Conservation (phyloP, 1,140 invertebrate genomes). For the Mercenaria mercenaria region DNA sequence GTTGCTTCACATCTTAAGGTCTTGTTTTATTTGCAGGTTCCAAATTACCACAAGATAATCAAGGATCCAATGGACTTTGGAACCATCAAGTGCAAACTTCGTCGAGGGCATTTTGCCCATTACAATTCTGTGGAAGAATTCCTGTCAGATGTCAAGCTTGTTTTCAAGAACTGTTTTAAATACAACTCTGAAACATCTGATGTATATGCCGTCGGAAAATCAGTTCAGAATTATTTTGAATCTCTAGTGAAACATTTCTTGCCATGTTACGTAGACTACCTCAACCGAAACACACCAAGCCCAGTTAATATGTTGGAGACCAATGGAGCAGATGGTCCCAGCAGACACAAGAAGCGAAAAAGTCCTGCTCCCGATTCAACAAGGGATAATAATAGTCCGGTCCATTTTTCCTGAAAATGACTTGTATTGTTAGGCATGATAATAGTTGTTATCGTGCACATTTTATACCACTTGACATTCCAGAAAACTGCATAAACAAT, state of each 20-base stretch:
- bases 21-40: slow-evolving; percentile 88
- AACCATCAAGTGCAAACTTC: slow-evolving; percentile 92
- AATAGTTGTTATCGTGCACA: too few species aligned
- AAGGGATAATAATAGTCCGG: slow-evolving; percentile 28
- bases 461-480: too few species aligned
- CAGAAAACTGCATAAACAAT: too few species aligned
- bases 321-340: slow-evolving; percentile 22
- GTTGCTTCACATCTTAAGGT: too few species aligned
- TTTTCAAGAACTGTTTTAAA: slow-evolving; percentile 95
- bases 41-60: slow-evolving; percentile 92
- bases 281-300: neutral
- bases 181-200: slow-evolving; percentile 88
- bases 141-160: slow-evolving; percentile 92
- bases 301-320: neutral
- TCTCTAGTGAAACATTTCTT: slow-evolving; percentile 53
- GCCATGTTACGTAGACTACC: slow-evolving; percentile 43
- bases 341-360: slow-evolving; percentile 36
- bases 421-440: too few species aligned
- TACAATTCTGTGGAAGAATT: slow-evolving; percentile 92
- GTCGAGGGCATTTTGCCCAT: slow-evolving; percentile 90
- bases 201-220: slow-evolving; percentile 46
- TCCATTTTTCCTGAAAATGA: neutral
- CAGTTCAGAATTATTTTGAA: slow-evolving; percentile 40
- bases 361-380: slow-evolving; percentile 51
- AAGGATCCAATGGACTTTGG: slow-evolving; percentile 94